Conservation (phyloP, 2,113 vertebrate species). For the Hypanus sabinus region DNA sequence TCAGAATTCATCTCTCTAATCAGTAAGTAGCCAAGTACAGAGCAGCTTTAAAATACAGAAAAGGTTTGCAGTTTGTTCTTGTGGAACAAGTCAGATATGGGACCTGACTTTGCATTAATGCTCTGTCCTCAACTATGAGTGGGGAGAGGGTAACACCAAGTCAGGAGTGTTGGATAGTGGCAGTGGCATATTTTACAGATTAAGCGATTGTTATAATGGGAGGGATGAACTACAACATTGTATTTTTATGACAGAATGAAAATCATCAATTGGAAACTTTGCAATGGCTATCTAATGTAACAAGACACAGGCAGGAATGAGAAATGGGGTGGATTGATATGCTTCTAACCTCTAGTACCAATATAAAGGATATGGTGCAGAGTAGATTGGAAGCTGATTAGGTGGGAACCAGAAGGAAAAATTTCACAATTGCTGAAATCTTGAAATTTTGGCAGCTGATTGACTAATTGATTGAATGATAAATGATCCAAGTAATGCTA, state of each 20-base stretch:
- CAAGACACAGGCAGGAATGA: not conserved
- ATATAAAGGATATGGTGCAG: not conserved
- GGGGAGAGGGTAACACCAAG: not conserved
- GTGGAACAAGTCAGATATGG: not conserved
- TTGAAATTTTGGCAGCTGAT: not conserved
- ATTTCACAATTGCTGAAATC: not conserved
- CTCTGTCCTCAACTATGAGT: not conserved
- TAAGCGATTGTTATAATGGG: not conserved
- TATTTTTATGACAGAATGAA: not conserved
- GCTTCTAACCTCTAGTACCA: not conserved
- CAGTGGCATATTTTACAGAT: not conserved
- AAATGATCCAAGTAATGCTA: not conserved
- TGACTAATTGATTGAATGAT: no score
- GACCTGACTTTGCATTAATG: not conserved
- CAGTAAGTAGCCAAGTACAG: conserved; percentile 65
- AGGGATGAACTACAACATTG: not conserved
- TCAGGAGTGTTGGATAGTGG: not conserved
- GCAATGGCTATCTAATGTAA: no score
- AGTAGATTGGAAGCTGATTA: not conserved
- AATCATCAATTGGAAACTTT: not conserved
- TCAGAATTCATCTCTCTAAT: conserved; percentile 88
- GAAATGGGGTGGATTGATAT: not conserved
- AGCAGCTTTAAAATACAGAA: not conserved
- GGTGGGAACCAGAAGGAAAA: not conserved
- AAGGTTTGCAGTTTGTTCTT: not conserved